Conservation (phyloP, 2,113 vertebrate species). For the Rhynchopsitta pachyrhyncha region DNA sequence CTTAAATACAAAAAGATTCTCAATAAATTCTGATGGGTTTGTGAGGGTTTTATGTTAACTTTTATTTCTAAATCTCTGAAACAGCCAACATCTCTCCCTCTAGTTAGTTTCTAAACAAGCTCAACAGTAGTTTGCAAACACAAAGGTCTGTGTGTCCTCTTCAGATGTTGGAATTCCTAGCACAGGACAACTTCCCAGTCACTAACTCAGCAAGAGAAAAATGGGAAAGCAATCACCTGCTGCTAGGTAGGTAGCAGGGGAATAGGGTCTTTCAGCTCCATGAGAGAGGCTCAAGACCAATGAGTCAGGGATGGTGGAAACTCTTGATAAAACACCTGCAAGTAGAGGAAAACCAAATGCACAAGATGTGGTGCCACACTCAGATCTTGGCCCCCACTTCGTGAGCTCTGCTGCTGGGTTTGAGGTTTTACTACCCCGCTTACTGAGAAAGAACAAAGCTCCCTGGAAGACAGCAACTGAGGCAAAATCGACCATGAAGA, state of each 20-base stretch:
- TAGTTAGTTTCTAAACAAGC: neutral
- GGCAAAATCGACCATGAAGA: neutral
- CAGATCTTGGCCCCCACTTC: neutral
- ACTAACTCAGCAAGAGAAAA: neutral
- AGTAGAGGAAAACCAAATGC: neutral
- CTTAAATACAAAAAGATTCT: neutral
- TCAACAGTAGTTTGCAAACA: neutral
- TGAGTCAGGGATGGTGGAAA: neutral
- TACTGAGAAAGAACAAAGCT: neutral
- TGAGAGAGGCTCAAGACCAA: neutral
- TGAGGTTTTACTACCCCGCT: neutral
- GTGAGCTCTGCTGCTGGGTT: neutral
- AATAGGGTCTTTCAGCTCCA: neutral
- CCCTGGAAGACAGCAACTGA: neutral
- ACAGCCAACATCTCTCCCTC: neutral
- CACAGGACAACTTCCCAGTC: neutral
- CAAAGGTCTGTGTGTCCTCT: neutral
- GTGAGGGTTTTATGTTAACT: neutral
- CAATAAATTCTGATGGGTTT: neutral
- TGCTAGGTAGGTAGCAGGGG: fast-evolving
- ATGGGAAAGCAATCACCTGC: neutral
- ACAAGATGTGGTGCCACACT: neutral
- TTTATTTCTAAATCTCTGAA: neutral
- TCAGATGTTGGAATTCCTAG: neutral
- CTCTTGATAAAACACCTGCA: neutral